Evolutionary conservation across 2,888 invertebrate species (phyloP).

Genomic region (Drosophila acutilabella): DNA sequence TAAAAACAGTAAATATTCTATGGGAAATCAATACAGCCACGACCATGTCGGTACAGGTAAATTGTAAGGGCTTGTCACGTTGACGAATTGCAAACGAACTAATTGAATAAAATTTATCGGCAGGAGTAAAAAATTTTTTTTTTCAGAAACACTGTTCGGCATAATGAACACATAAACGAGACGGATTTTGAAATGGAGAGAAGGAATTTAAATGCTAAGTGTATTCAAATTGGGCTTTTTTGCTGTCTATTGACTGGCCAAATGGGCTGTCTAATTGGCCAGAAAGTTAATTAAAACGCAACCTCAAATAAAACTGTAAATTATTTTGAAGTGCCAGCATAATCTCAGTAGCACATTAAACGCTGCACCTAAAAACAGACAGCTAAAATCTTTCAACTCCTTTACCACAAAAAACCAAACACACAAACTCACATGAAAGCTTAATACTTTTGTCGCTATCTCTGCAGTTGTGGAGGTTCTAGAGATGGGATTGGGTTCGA

Average conservation of each 20-base stretch:
- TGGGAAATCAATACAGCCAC: too few relatives aligned
- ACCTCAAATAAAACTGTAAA: slow-evolving; percentile 49
- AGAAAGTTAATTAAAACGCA: slow-evolving; percentile 64
- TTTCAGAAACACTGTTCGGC: slow-evolving; percentile 5
- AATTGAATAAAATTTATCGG: slow-evolving; percentile 45
- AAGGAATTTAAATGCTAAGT: slow-evolving; percentile 9
- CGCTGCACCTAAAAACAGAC: slow-evolving; percentile 73
- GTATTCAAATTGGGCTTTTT: slow-evolving; percentile 39
- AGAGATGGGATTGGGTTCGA: background rate
- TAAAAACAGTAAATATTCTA: too few relatives aligned
- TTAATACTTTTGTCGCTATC: slow-evolving; percentile 67
- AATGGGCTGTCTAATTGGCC: slow-evolving; percentile 58
- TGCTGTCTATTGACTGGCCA: slow-evolving; percentile 49
- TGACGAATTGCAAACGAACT: slow-evolving; percentile 24
- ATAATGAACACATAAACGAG: slow-evolving; percentile 8
- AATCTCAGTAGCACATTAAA: slow-evolving; percentile 51
- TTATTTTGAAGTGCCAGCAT: slow-evolving; percentile 53
- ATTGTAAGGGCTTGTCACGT: slow-evolving; percentile 20
- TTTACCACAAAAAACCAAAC: slow-evolving; percentile 50
- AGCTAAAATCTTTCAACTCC: slow-evolving; percentile 52
- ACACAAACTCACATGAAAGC: slow-evolving; percentile 70
- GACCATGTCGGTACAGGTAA: background rate
- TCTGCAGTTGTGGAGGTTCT: slow-evolving; percentile 24
- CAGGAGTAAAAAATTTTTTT: slow-evolving; percentile 41
- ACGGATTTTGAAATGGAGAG: background rate